phyloP scores from a whole-genome alignment of 2,113 vertebrate genomes.

The Perca fluviatilis region DNA sequence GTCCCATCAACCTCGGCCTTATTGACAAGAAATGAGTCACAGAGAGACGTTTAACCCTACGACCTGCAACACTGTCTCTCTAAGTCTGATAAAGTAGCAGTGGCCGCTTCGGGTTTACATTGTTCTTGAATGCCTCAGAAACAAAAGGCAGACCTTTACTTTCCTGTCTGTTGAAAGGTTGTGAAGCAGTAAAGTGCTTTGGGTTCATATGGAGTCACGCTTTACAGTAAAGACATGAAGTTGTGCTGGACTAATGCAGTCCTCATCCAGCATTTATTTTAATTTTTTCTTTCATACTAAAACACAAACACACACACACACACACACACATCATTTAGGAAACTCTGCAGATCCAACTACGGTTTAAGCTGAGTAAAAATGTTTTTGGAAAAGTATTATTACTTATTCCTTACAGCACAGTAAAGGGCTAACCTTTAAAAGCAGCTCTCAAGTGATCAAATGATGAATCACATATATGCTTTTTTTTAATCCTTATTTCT shows the following conservation, averaged over 20 bases:
- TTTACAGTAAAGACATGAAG: not conserved
- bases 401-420: not conserved
- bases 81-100: constrained; percentile 8
- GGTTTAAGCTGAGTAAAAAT: too few relatives aligned
- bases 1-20: constrained; percentile 31
- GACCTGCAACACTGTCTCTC: constrained; percentile 39
- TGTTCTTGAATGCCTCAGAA: constrained; percentile 36
- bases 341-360: not conserved
- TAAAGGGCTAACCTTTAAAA: not conserved
- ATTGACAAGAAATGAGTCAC: constrained; percentile 68
- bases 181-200: not conserved
- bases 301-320: not conserved
- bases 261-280: not conserved
- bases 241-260: not conserved
- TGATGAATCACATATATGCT: not conserved
- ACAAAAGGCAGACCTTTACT: constrained; percentile 22
- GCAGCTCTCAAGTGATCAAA: not conserved
- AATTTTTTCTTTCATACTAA: not conserved
- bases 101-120: constrained; percentile 60
- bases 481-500: not conserved
- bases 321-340: too few relatives aligned
- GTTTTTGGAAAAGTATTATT: not conserved
- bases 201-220: not conserved
- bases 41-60: constrained; percentile 54
- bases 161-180: constrained; percentile 14